A percentile compares a stretch with the other conserved stretches of the same genome.
phyloP scores from a whole-genome alignment of 1,140 invertebrate species.

The Pseudachorutes palmiensis region DNA sequence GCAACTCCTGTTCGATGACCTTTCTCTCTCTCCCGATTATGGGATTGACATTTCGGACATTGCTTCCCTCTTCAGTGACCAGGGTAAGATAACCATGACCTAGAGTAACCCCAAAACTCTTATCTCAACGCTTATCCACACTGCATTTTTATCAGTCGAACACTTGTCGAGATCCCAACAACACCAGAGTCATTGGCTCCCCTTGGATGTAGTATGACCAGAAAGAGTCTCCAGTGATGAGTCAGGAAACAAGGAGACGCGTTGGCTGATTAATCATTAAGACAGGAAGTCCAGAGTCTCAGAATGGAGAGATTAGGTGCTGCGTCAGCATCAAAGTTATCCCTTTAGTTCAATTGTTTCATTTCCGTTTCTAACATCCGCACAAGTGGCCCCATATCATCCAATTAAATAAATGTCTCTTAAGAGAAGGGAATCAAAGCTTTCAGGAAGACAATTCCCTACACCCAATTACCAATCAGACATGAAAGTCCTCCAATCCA shows the following conservation, averaged over 20 bases:
- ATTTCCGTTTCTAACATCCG: too few relatives aligned
- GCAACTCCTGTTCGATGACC: neutral
- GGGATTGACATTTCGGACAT: slow-evolving; percentile 6
- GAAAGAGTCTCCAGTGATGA: neutral
- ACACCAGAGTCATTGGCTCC: neutral
- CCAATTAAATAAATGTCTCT: too few relatives aligned
- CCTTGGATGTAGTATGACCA: neutral
- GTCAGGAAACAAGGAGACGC: neutral
- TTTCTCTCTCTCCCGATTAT: slow-evolving; percentile 1
- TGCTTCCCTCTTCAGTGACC: neutral
- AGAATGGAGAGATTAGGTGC: too few relatives aligned
- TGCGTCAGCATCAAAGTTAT: too few relatives aligned
- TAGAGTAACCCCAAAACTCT: neutral
- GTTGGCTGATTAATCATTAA: neutral
- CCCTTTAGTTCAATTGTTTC: too few relatives aligned
- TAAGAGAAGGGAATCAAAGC: too few relatives aligned
- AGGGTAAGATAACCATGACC: neutral
- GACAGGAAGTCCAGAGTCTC: neutral
- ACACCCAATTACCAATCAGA: too few relatives aligned
- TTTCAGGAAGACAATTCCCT: too few relatives aligned
- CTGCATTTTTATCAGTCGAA: neutral
- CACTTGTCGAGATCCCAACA: neutral
- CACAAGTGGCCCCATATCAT: too few relatives aligned
- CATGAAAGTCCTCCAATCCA: too few relatives aligned
- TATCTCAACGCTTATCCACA: neutral